phyloP scores from a whole-genome alignment of 2,888 invertebrate species.

The Cephus pygmeus region DNA sequence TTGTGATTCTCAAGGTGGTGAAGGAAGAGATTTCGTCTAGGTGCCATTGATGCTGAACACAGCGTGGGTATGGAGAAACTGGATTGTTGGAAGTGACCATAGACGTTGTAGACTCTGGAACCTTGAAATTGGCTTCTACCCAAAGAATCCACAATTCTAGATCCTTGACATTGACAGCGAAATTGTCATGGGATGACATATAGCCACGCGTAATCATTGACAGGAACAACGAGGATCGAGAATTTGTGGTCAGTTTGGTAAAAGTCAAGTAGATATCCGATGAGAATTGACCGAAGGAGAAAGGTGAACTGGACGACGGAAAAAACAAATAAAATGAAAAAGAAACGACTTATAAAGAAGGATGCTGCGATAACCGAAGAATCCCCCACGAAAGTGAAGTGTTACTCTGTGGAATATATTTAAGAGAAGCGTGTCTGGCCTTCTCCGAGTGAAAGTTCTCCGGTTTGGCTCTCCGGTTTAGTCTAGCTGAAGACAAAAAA shows the following conservation, averaged over 20 bases:
- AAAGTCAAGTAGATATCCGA: background rate
- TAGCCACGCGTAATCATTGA: too few species aligned
- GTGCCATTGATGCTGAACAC: background rate
- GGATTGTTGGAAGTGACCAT: background rate
- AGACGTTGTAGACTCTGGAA: background rate
- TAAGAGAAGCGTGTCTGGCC: slow-evolving; percentile 29
- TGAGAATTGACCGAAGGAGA: background rate
- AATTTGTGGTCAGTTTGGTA: background rate
- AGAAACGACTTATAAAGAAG: background rate
- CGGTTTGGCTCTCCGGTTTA: background rate
- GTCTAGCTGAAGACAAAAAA: background rate
- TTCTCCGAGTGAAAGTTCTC: slow-evolving; percentile 53
- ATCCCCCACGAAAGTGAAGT: slow-evolving; percentile 52
- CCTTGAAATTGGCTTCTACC: background rate
- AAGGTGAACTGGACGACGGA: background rate
- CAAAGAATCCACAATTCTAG: background rate
- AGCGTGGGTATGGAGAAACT: background rate
- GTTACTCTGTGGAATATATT: slow-evolving; percentile 49
- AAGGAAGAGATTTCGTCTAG: background rate
- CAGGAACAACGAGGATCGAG: background rate
- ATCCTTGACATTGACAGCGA: background rate
- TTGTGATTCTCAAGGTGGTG: background rate
- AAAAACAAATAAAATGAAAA: background rate
- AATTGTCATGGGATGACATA: too few species aligned
- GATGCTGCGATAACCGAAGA: background rate